Base-by-base conservation (phyloP, 1,140 invertebrate species). In the Acyrthosiphon pisum region DNA sequence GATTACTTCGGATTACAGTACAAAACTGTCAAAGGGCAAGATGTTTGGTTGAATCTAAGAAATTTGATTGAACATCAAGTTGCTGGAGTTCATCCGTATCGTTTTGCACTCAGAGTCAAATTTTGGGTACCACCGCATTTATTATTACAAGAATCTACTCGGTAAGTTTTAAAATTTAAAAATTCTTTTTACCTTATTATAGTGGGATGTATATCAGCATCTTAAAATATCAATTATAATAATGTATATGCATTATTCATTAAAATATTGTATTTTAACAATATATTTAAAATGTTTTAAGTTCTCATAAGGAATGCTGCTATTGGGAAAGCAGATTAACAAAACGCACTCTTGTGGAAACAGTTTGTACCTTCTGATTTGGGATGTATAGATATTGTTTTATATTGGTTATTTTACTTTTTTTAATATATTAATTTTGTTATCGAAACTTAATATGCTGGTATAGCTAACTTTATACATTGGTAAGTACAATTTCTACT, bases 41-140 rank as follows among this genome's bases (percentile, higher is more conserved):
- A 97, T 92, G 95, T 98, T 41, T 98, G 98, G 98, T 95, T 98
- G 83, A 98, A 98, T 95, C 95, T 98, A 94, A 96, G 98, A 93
- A 98, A 98, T 95, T 97, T 97, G 35, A 96, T 98, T 76, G 96
- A 97, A 94, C 96, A 97, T 93, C 97, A 98, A 94, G 96, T 97
- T 95, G 95, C 96, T 89, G 96, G 96, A n/a, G 95, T 96, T 22
- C 95, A 96, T 94, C 96, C 96, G 94, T 95, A 96, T 94, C 94
- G 97, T 94, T 95, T 97, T 96, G 94, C 96, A 95, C 94, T 97
- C 95, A 94, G 97, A 95, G 96, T 98, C 44, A 98, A 98, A 95
- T 98, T 98, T 96, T 98, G 97, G 97, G 98, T 98, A 76, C 97
- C 97, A 4, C 98, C 98, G 23, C 98, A 98, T 95, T 96, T 97